Conservation (phyloP, 2,113 vertebrate species). For the Perognathus longimembris region DNA sequence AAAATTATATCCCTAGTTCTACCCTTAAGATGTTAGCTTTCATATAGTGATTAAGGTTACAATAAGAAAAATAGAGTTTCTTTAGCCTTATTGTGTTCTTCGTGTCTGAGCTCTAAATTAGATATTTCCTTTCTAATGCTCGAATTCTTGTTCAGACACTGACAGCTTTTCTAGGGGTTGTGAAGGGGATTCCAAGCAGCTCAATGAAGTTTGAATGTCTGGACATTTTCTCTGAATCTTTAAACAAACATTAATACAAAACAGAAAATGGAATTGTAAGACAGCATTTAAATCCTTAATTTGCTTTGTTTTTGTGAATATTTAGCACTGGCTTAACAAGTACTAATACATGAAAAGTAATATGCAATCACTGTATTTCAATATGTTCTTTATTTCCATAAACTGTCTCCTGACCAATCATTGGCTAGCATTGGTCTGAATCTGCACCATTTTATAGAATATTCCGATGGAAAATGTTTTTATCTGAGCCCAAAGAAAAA, state of each 20-base stretch:
- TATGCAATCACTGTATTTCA: background rate
- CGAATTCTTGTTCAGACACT: conserved; percentile 79
- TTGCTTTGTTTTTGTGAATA: background rate
- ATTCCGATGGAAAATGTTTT: background rate
- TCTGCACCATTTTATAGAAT: background rate
- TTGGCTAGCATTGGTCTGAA: background rate
- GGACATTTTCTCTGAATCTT: conserved; percentile 58
- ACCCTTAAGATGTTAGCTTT: conserved; percentile 73
- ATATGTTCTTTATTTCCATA: background rate
- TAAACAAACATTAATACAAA: conserved; percentile 47
- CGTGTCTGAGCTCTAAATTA: conserved; percentile 71
- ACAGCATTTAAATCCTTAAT: background rate
- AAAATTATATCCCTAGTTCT: conserved; percentile 69
- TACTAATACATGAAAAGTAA: background rate
- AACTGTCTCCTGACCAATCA: background rate
- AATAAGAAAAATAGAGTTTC: conserved; percentile 65
- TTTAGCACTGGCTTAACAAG: background rate
- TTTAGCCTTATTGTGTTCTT: conserved; percentile 74
- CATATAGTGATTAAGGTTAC: conserved; percentile 73
- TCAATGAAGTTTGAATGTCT: conserved; percentile 67
- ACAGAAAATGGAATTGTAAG: conserved; percentile 28
- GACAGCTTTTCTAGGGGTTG: conserved; percentile 67
- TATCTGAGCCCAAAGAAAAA: background rate
- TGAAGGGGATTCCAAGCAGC: conserved; percentile 48
- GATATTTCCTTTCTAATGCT: conserved; percentile 77